Evolutionary conservation across 2,797 vertebrate genomes (phyloP).

Genomic region (Sebastiscus albofasciatus): DNA sequence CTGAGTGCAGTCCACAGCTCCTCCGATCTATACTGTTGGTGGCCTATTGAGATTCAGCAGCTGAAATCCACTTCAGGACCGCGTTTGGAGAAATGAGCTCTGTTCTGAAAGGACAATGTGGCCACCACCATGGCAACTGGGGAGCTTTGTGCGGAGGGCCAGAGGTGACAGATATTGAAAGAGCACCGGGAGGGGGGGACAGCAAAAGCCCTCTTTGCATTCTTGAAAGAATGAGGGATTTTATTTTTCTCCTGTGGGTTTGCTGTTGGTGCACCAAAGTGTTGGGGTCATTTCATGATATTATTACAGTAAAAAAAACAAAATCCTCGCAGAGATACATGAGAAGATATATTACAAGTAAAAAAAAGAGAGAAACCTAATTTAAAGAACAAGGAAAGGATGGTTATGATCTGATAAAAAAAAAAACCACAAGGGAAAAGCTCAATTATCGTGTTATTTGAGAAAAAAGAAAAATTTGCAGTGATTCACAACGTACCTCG

Average conservation of each 20-base stretch:
- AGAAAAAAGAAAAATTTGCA: not conserved
- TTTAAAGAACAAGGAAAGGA: not conserved
- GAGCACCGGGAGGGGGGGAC: slow-evolving; percentile 41
- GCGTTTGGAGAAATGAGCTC: slow-evolving; percentile 57
- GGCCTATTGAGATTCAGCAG: slow-evolving; percentile 51
- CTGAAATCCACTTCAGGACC: slow-evolving; percentile 61
- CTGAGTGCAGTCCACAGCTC: not conserved
- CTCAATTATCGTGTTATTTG: slow-evolving; percentile 34
- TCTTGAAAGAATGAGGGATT: slow-evolving; percentile 57
- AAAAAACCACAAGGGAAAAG: slow-evolving; percentile 24
- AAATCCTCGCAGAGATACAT: not conserved
- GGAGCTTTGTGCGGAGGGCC: slow-evolving; percentile 64
- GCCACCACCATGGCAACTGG: slow-evolving; percentile 75
- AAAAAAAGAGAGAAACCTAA: not conserved
- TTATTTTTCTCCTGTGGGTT: slow-evolving; percentile 27
- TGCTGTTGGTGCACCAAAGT: slow-evolving; percentile 18
- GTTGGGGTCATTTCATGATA: slow-evolving; percentile 28
- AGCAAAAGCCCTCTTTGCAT: slow-evolving; percentile 66
- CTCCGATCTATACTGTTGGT: slow-evolving; percentile 33
- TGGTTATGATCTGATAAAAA: slow-evolving; percentile 16
- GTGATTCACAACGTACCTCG: slow-evolving; percentile 83
- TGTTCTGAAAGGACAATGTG: slow-evolving; percentile 73
- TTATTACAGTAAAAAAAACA: slow-evolving; percentile 26
- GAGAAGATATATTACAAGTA: not conserved
- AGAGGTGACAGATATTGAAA: slow-evolving; percentile 79